phyloP scores from a whole-genome alignment of 2,888 invertebrate species.

The Agrenia bidenticulata region DNA sequence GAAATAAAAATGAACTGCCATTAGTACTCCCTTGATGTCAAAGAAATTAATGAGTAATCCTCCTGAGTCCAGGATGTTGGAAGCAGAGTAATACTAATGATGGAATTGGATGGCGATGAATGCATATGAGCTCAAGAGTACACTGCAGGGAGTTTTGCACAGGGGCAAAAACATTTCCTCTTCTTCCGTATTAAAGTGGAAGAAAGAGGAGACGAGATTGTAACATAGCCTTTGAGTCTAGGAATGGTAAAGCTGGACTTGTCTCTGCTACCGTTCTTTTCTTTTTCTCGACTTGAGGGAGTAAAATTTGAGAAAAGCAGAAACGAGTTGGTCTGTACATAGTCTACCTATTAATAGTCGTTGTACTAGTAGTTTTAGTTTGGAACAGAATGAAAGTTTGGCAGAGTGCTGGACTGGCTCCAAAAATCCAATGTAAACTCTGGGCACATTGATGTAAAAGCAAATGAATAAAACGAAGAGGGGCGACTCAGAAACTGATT shows the following conservation, averaged over 20 bases:
- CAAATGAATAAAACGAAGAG: background rate
- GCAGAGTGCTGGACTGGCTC: slow-evolving; percentile 9
- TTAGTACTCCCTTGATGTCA: background rate
- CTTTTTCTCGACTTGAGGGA: background rate
- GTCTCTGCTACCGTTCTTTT: background rate
- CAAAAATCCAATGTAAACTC: slow-evolving; percentile 8
- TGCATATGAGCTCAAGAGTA: slow-evolving; percentile 7
- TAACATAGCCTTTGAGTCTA: background rate
- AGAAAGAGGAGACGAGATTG: background rate
- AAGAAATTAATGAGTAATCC: slow-evolving; percentile 10
- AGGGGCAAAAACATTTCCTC: background rate
- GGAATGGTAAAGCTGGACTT: background rate
- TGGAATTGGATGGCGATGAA: slow-evolving; percentile 7
- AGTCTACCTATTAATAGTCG: slow-evolving; percentile 5
- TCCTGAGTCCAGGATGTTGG: background rate
- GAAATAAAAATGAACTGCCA: background rate
- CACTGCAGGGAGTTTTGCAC: slow-evolving; percentile 4
- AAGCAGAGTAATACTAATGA: background rate
- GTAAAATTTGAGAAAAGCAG: background rate
- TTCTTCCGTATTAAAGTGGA: background rate
- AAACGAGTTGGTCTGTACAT: background rate
- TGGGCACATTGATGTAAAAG: background rate
- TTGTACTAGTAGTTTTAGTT: background rate
- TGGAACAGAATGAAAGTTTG: background rate
- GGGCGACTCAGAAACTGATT: background rate